Evolutionary conservation across 2,888 invertebrate species (phyloP).

Genomic region (Teleiodes luculella): DNA sequence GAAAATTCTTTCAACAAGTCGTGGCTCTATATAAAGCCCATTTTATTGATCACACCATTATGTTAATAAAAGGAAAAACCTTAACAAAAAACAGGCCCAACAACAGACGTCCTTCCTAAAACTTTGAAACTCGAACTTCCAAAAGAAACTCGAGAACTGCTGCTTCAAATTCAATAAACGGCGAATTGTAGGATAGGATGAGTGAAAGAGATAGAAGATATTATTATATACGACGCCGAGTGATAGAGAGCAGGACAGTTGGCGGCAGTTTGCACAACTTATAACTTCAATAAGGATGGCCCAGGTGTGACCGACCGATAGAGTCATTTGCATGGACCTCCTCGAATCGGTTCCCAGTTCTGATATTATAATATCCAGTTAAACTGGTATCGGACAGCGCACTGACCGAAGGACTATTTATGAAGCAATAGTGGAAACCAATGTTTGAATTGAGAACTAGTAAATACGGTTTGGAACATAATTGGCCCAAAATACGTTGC

Average conservation of each 20-base stretch:
- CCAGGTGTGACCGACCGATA: conserved; percentile 69
- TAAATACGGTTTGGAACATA: background rate
- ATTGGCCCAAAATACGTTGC: background rate
- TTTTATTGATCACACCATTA: background rate
- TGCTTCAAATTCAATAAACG: conserved; percentile 46
- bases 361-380: conserved; percentile 10
- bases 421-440: background rate
- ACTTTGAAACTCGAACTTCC: conserved; percentile 6
- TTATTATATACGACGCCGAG: conserved; percentile 41
- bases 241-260: conserved; percentile 42
- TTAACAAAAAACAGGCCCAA: background rate
- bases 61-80: background rate
- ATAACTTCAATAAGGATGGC: conserved; percentile 73
- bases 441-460: background rate
- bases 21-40: too few species aligned
- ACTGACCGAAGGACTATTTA: background rate
- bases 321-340: conserved; percentile 63
- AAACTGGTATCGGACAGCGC: conserved; percentile 5
- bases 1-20: too few species aligned
- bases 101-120: conserved; percentile 1
- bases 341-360: conserved; percentile 7
- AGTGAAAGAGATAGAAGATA: conserved; percentile 43
- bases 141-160: conserved; percentile 15
- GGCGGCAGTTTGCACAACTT: conserved; percentile 69
- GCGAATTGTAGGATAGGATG: conserved; percentile 28